phyloP scores from a whole-genome alignment of 2,888 invertebrate species.

The Lamellibrachia satsuma region DNA sequence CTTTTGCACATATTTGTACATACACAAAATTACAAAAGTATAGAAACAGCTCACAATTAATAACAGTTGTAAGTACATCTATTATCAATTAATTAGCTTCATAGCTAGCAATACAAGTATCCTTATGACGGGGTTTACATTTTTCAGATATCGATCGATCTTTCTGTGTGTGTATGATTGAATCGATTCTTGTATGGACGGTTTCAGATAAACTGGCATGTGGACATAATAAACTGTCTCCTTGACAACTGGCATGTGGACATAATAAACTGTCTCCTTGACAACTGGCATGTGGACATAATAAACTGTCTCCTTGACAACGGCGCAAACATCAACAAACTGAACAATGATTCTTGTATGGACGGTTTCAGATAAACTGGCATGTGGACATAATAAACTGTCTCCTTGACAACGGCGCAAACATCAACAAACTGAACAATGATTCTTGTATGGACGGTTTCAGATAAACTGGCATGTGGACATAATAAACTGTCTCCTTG shows the following conservation, averaged over 20 bases:
- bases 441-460: constrained; percentile 29
- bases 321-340: constrained; percentile 64
- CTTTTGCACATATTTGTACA: too few relatives aligned
- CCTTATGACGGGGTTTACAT: too few relatives aligned
- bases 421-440: constrained; percentile 63
- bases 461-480: constrained; percentile 62
- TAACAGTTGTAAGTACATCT: too few relatives aligned
- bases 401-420: constrained; percentile 63
- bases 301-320: constrained; percentile 63
- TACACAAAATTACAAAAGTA: too few relatives aligned
- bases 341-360: constrained; percentile 56
- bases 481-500: constrained; percentile 61
- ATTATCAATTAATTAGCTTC: too few relatives aligned
- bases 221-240: constrained; percentile 59
- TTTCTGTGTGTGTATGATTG: neutral
- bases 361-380: constrained; percentile 53
- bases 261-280: too few relatives aligned
- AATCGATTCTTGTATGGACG: neutral
- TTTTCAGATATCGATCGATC: too few relatives aligned
- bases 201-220: constrained; percentile 58
- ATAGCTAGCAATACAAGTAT: too few relatives aligned
- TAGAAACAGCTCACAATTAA: too few relatives aligned
- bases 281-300: too few relatives aligned
- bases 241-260: too few relatives aligned
- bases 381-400: constrained; percentile 60